A percentile compares a stretch with the other conserved stretches of the same genome.
Evolutionary conservation across 2,797 vertebrate species (phyloP).

Genomic region (Danionella dracula): DNA sequence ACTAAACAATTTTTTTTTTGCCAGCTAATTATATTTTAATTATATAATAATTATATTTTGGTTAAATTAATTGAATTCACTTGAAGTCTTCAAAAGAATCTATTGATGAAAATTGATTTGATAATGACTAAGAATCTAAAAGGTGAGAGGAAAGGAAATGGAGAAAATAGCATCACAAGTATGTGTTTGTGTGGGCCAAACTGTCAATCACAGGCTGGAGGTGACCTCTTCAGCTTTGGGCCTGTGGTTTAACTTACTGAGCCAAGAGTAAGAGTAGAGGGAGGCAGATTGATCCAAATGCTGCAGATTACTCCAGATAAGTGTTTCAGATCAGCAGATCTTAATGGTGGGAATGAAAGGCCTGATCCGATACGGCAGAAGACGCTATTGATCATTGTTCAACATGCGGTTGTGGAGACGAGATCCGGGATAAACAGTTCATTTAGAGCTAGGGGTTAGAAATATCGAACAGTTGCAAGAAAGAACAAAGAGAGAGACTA

Average conservation of each 20-base stretch:
- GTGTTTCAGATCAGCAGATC: constrained; percentile 40
- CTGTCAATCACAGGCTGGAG: constrained; percentile 23
- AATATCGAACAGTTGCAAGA: constrained; percentile 26
- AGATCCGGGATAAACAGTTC: constrained; percentile 43
- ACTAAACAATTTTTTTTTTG: too few relatives aligned
- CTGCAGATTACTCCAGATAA: constrained; percentile 51
- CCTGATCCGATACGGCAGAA: constrained; percentile 34
- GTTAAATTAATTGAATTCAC: too few relatives aligned
- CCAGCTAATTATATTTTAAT: too few relatives aligned
- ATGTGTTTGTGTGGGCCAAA: not conserved
- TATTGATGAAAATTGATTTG: too few relatives aligned
- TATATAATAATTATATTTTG: too few relatives aligned
- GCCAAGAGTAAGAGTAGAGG: not conserved
- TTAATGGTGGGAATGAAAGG: constrained; percentile 24
- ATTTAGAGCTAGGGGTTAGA: constrained; percentile 36
- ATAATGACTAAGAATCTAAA: not conserved
- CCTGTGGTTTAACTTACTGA: not conserved
- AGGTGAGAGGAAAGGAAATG: not conserved
- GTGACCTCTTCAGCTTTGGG: constrained; percentile 5
- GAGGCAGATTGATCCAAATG: constrained; percentile 34
- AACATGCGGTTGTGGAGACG: constrained; percentile 15
- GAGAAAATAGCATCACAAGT: not conserved
- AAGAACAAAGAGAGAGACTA: not conserved
- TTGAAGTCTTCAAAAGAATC: too few relatives aligned
- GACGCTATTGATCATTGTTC: constrained; percentile 33